Conservation (phyloP, 2,888 invertebrate genomes). For the Pyrrhia umbra region DNA sequence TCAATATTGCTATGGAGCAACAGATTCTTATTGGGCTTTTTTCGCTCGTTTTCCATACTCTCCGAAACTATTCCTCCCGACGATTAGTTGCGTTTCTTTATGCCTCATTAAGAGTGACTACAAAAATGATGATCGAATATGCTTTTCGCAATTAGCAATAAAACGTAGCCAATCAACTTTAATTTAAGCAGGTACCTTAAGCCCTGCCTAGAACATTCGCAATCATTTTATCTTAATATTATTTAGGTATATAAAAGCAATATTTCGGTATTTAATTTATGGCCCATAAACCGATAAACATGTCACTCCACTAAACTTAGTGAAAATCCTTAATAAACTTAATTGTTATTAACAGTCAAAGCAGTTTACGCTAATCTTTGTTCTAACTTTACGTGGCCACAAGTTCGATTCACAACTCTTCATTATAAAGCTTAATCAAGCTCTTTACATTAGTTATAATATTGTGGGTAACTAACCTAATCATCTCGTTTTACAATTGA, state of each 20-base stretch:
- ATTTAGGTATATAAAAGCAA: constrained; percentile 44
- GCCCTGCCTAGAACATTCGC: constrained; percentile 45
- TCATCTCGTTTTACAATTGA: constrained; percentile 74
- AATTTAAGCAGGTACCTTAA: constrained; percentile 29
- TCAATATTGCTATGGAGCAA: constrained; percentile 23
- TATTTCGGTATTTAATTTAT: constrained; percentile 36
- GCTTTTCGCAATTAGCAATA: constrained; percentile 34
- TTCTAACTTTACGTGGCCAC: constrained; percentile 87
- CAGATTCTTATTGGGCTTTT: constrained; percentile 18
- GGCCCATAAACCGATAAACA: constrained; percentile 54
- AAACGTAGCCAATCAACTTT: constrained; percentile 30
- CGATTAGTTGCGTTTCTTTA: constrained; percentile 20
- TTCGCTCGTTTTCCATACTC: not conserved
- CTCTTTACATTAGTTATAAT: constrained; percentile 87
- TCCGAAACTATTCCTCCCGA: too few species aligned
- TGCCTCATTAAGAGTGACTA: constrained; percentile 52
- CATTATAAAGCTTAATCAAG: constrained; percentile 89
- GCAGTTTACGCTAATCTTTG: constrained; percentile 80
- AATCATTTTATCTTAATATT: constrained; percentile 31
- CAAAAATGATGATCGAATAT: constrained; percentile 22
- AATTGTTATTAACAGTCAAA: constrained; percentile 80
- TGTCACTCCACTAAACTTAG: constrained; percentile 60
- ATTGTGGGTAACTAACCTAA: constrained; percentile 76
- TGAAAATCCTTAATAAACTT: constrained; percentile 74
- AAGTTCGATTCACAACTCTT: constrained; percentile 90